Conservation (phyloP, 2,797 vertebrate genomes). For the Sarcoramphus papa region DNA sequence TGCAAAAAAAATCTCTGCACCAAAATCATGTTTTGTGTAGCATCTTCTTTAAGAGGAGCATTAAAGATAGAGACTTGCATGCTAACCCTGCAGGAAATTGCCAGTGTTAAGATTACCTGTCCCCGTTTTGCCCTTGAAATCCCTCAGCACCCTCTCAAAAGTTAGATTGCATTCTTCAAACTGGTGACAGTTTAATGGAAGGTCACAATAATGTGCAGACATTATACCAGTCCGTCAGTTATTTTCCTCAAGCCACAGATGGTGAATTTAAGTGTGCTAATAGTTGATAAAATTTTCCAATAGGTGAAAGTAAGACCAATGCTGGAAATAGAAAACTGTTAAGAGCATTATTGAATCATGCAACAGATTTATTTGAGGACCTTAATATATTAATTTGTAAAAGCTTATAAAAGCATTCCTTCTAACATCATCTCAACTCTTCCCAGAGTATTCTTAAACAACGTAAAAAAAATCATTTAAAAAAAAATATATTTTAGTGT, state of each 20-base stretch:
- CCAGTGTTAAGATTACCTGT: not conserved
- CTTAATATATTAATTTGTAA: not conserved
- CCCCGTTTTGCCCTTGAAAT: not conserved
- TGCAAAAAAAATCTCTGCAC: not conserved
- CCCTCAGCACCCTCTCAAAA: not conserved
- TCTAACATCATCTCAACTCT: not conserved
- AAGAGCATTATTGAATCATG: not conserved
- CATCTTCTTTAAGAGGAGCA: not conserved
- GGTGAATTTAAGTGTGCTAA: not conserved
- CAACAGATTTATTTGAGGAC: not conserved
- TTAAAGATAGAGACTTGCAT: not conserved
- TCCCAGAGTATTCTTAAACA: not conserved
- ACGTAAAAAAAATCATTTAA: not conserved
- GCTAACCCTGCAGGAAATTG: not conserved
- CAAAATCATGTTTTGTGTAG: not conserved
- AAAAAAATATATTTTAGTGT: not conserved
- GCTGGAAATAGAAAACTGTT: not conserved
- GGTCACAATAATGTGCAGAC: not conserved
- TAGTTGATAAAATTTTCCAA: not conserved
- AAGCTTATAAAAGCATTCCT: not conserved
- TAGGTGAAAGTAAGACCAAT: not conserved
- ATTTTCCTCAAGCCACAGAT: not conserved
- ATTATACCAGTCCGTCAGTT: not conserved
- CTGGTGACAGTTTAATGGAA: not conserved
- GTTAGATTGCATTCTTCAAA: not conserved